These are phyloP conservation scores for Papilio polyxenes DNA, from an alignment of 1,140 invertebrate species.

Conservation along the genomic window DNA sequence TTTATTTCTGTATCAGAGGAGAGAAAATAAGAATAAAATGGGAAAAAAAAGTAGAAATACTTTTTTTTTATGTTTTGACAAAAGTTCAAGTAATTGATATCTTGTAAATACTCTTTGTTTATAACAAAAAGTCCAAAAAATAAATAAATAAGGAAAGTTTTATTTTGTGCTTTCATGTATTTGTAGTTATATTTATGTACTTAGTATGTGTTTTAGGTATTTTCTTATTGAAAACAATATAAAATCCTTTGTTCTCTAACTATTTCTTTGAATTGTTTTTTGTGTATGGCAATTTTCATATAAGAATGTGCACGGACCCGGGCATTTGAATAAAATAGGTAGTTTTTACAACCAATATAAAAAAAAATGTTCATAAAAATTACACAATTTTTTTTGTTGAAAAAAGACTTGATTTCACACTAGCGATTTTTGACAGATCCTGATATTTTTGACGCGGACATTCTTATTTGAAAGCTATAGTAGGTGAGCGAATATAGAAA, in stretches of 20 bases:
- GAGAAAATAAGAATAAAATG: no score
- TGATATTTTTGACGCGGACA: not conserved
- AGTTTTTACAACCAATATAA: no score
- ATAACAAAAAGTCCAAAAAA: not conserved
- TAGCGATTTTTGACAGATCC: not conserved
- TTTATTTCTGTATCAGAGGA: not conserved
- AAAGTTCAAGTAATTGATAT: not conserved
- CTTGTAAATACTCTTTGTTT: slow-evolving; percentile 6
- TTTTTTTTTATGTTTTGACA: not conserved
- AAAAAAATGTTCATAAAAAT: no score
- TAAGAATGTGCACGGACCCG: not conserved
- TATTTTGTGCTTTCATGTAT: slow-evolving; percentile 5
- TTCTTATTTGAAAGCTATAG: not conserved
- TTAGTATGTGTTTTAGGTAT: slow-evolving; percentile 8
- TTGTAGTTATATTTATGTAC: not conserved
- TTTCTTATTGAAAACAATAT: not conserved
- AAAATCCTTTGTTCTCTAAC: not conserved
- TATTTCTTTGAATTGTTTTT: not conserved
- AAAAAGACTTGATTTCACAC: no score
- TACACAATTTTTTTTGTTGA: no score
- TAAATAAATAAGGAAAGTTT: not conserved
- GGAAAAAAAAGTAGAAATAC: not conserved
- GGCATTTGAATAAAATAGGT: no score
- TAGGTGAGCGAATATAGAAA: not conserved
- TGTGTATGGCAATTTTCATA: not conserved